Evolutionary conservation across 2,888 invertebrate genomes (phyloP), one percentile per base, ranked within the genome.

Genomic region (Caenorhabditis japonica): DNA sequence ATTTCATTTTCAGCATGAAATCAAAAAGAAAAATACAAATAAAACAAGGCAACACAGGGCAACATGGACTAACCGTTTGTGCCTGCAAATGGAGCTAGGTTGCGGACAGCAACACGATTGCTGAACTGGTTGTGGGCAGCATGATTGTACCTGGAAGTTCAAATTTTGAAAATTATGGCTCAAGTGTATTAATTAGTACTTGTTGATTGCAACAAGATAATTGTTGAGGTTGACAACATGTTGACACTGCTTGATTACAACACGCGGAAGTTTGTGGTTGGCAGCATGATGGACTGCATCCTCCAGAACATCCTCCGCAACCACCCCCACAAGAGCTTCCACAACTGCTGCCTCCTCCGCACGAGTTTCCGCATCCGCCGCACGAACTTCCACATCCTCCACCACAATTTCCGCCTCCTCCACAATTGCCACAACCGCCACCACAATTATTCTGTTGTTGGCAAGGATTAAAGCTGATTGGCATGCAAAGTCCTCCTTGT

Each of bases 401-500:
- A 15, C 56, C 47, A 8, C 59, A 51, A 23, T 51, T 15, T 7
- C 72, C 56, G 12, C 70, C 70, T 15, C 70, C 52, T 10, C 44
- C 44, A 8, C 59, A 47, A 43, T 61, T 51, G 34, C 69, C 60
- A 15, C 70, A 44, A 19, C 60, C 49, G 12, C 58, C 51, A 7
- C 49, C 53, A 12, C 47, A 23, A n/a, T 15, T 27, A 12, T 38
- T 36, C 58, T 49, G 55, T 34, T 52, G 58, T 52, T 53, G 69
- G 19, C 74, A 74, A 27, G 74, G 53, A 38, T 69, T 69, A 41
- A 74, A 74, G 43, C 38, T 74, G 39, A 74, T 56, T 23, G 74
- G 74, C 74, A 74, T 74, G 41, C 74, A 74, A 13, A 74, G 47
- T 17, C 60, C 59, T 43, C 74, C 74, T 34, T 69, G 74, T 25